phyloP scores from a whole-genome alignment of 2,113 vertebrate species.

The Pluvianellus socialis region DNA sequence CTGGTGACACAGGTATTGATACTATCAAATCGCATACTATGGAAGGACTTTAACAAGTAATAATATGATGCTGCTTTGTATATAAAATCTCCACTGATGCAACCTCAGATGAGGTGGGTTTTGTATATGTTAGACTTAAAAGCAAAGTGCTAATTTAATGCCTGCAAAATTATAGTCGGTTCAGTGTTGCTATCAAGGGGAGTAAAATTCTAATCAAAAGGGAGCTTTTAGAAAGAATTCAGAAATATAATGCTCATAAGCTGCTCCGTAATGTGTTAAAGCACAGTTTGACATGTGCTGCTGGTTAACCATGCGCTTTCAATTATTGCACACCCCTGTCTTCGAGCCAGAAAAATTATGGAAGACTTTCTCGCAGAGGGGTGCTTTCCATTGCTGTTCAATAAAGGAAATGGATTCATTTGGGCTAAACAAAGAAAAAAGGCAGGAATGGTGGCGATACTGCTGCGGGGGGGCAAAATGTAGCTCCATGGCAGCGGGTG shows the following conservation, averaged over 20 bases:
- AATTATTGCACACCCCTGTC: not conserved
- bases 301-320: not conserved
- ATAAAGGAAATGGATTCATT: not conserved
- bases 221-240: not conserved
- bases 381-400: not conserved
- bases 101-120: accelerated
- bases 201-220: not conserved
- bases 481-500: accelerated
- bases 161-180: not conserved
- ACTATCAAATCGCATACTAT: accelerated
- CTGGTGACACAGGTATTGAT: not conserved
- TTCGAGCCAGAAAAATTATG: not conserved
- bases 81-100: not conserved
- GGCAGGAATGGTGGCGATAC: not conserved
- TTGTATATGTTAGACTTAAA: not conserved
- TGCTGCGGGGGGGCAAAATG: not conserved
- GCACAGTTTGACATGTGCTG: not conserved
- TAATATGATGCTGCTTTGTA: not conserved
- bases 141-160: not conserved
- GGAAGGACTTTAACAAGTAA: not conserved
- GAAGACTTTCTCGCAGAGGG: not conserved
- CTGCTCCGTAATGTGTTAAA: not conserved
- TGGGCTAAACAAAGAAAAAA: not conserved
- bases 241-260: accelerated
- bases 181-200: not conserved